Evolutionary conservation across 2,888 invertebrate genomes (phyloP).

Genomic region (Leptinotarsa rubiginosa): DNA sequence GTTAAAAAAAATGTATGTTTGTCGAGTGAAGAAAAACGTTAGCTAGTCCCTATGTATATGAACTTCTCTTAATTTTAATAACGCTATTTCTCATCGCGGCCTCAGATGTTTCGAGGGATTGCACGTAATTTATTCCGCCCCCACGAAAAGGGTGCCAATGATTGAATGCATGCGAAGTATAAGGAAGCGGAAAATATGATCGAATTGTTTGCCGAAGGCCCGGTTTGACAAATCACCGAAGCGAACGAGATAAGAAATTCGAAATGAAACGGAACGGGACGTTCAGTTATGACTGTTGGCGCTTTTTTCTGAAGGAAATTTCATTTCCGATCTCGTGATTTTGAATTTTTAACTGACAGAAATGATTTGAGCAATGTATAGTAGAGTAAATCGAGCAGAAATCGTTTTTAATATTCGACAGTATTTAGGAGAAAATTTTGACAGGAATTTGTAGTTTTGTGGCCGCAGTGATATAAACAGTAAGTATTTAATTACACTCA

Average conservation of each 20-base stretch:
- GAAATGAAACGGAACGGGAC: background rate
- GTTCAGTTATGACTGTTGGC: background rate
- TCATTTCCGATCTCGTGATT: background rate
- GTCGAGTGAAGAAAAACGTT: background rate
- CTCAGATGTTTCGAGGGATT: conserved; percentile 11
- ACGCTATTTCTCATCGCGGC: background rate
- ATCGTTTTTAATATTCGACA: too few relatives aligned
- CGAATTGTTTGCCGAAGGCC: background rate
- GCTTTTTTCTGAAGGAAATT: background rate
- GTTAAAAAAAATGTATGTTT: too few relatives aligned
- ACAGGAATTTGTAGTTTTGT: too few relatives aligned
- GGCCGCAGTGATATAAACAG: too few relatives aligned
- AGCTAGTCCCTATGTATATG: background rate
- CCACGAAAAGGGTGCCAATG: conserved; percentile 8
- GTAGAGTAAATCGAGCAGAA: too few relatives aligned
- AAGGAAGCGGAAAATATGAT: conserved; percentile 3
- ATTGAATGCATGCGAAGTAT: background rate
- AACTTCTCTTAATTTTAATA: background rate
- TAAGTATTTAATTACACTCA: too few relatives aligned
- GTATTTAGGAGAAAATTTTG: too few relatives aligned
- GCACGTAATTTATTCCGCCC: conserved; percentile 6
- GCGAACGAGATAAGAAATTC: conserved; percentile 4
- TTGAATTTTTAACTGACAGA: too few relatives aligned
- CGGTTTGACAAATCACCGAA: conserved; percentile 3
- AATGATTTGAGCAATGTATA: too few relatives aligned